phyloP scores from a whole-genome alignment of 2,113 vertebrate species.

The Chrysochloris asiatica region DNA sequence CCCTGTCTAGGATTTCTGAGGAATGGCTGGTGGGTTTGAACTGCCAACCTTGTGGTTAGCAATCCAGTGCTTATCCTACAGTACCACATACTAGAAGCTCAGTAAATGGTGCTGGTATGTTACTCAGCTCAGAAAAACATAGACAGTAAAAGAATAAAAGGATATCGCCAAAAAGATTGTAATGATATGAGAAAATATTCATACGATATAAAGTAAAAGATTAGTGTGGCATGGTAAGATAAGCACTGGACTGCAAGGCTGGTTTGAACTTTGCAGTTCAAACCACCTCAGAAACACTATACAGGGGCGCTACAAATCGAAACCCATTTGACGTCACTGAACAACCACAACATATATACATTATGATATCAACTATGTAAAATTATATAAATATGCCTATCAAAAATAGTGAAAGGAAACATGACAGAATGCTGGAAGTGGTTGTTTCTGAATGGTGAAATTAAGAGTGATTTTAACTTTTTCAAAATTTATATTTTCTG shows the following conservation, averaged over 20 bases:
- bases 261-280: too few relatives aligned
- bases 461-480: background rate
- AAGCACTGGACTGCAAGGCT: too few relatives aligned
- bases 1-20: too few relatives aligned
- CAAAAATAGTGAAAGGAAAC: background rate
- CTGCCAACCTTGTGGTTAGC: too few relatives aligned
- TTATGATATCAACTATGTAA: too few relatives aligned
- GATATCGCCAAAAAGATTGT: background rate
- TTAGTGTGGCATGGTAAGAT: too few relatives aligned
- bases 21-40: too few relatives aligned
- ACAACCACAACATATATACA: background rate
- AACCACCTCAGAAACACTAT: too few relatives aligned
- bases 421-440: background rate
- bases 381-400: background rate
- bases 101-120: background rate
- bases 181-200: background rate
- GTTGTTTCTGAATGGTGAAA: background rate
- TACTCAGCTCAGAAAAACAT: background rate
- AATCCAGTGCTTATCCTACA: too few relatives aligned
- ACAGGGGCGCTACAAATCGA: too few relatives aligned
- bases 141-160: constrained; percentile 18
- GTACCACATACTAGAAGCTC: too few relatives aligned
- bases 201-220: constrained; percentile 10
- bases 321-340: too few relatives aligned
- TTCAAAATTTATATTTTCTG: background rate